Conservation (phyloP, 2,797 vertebrate genomes). For the Crocodylus rhombifer region DNA sequence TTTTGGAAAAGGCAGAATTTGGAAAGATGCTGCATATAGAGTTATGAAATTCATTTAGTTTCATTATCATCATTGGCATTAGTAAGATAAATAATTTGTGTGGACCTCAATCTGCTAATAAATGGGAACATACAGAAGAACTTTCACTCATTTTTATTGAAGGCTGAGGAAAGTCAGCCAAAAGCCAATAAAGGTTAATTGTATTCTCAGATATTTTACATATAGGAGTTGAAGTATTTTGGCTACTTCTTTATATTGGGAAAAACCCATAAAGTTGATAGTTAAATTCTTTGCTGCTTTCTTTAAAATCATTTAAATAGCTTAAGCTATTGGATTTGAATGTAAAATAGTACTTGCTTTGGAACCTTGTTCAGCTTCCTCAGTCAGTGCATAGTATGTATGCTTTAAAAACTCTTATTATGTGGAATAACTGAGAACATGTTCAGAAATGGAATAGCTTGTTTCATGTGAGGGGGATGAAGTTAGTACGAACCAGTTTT, state of each 20-base stretch:
- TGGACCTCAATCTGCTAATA: background rate
- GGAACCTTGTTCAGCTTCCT: background rate
- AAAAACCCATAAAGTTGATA: background rate
- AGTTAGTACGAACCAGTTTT: background rate
- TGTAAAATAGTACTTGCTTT: fast-evolving
- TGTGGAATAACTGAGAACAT: background rate
- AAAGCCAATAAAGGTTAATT: background rate
- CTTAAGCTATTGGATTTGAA: background rate
- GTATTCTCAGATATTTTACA: background rate
- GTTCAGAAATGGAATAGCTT: fast-evolving
- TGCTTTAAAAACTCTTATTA: background rate
- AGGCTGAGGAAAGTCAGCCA: background rate
- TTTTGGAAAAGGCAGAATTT: background rate
- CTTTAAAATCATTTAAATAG: background rate
- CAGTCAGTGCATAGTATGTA: background rate
- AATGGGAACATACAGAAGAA: background rate
- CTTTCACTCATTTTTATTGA: background rate
- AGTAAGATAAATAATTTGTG: background rate
- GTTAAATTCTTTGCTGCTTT: background rate
- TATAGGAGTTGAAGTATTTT: background rate
- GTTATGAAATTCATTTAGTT: background rate
- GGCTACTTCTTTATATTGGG: background rate
- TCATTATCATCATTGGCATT: background rate
- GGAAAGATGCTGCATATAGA: background rate
- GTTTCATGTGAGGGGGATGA: background rate